phyloP scores from a whole-genome alignment of 2,797 vertebrate genomes.

The Sardinella longiceps region DNA sequence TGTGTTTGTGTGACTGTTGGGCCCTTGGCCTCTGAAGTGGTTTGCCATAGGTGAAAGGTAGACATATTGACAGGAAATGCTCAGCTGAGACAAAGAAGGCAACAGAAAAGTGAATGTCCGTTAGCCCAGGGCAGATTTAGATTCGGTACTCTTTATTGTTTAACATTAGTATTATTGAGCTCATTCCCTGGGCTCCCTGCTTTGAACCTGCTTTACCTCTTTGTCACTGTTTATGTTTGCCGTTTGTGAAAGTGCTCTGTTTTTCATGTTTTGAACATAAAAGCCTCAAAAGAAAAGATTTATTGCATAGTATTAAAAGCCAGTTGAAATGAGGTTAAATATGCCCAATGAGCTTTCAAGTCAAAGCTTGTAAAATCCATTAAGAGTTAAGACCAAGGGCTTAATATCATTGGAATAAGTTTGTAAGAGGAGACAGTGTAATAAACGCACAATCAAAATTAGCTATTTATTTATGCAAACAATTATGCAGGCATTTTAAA shows the following conservation, averaged over 20 bases:
- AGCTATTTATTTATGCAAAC: neutral
- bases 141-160: neutral
- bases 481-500: neutral
- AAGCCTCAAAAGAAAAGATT: neutral
- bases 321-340: neutral
- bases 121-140: neutral
- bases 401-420: neutral
- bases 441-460: neutral
- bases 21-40: slow-evolving; percentile 36
- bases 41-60: slow-evolving; percentile 40
- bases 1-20: neutral
- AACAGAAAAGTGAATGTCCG: slow-evolving; percentile 22
- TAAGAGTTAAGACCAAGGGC: neutral
- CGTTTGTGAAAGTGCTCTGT: neutral
- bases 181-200: too few species aligned
- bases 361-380: neutral
- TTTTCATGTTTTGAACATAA: neutral
- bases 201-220: too few species aligned
- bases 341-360: neutral
- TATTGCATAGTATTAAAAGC: neutral
- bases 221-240: neutral
- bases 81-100: slow-evolving; percentile 26
- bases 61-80: slow-evolving; percentile 40
- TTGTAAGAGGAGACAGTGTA: neutral
- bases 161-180: too few species aligned